A percentile compares a stretch with the other conserved stretches of the same genome.
Conservation (phyloP, 1,140 invertebrate species). For the Neotoxoptera formosana region DNA sequence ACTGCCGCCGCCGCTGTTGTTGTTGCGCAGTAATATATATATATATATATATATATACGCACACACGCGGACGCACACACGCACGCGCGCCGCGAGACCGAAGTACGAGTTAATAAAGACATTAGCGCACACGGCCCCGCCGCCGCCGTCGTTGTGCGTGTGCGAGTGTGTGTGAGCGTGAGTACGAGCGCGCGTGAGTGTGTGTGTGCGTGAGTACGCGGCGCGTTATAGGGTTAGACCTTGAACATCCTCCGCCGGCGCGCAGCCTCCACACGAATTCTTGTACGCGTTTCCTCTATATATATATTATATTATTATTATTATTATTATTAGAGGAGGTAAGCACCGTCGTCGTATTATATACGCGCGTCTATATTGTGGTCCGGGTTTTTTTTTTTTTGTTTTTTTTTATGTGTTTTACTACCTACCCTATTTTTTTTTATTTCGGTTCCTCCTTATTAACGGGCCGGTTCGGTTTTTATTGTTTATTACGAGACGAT, state of each 20-base stretch:
- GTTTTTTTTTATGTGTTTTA: too few species aligned
- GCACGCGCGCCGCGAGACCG: too few species aligned
- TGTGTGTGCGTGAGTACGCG: background rate
- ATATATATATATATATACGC: background rate
- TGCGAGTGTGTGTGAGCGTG: background rate
- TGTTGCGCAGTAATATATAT: constrained; percentile 32
- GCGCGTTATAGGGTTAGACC: constrained; percentile 14
- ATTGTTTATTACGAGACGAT: too few species aligned
- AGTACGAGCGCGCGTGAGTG: background rate
- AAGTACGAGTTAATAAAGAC: constrained; percentile 54
- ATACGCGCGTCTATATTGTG: too few species aligned
- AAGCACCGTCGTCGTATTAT: too few species aligned
- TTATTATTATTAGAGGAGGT: too few species aligned
- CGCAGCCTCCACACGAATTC: background rate
- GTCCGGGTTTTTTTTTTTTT: too few species aligned
- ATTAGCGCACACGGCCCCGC: constrained; percentile 55
- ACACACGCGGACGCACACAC: background rate
- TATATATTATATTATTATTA: too few species aligned
- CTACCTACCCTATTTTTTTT: too few species aligned
- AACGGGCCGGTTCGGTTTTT: too few species aligned
- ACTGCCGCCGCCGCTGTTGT: constrained; percentile 8
- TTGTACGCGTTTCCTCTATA: background rate
- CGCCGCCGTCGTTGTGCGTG: background rate
- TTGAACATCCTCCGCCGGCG: constrained; percentile 9
- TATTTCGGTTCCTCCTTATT: too few species aligned